Conservation (phyloP, 2,797 vertebrate species). For the Synaphobranchus kaupii region DNA sequence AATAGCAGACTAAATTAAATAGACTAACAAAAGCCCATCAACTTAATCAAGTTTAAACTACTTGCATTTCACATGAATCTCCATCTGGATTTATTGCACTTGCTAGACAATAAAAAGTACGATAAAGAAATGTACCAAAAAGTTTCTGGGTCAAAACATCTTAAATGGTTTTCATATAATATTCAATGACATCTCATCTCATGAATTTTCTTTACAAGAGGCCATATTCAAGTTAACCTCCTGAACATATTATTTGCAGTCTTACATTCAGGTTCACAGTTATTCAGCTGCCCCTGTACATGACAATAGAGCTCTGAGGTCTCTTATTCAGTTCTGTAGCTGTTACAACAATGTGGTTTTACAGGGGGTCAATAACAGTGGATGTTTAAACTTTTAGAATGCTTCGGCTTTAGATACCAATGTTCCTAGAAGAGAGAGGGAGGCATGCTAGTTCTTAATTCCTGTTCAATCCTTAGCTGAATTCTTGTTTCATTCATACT, state of each 20-base stretch:
- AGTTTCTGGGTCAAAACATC: neutral
- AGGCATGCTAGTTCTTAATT: conserved; percentile 45
- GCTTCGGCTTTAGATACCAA: conserved; percentile 25
- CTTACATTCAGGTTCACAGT: neutral
- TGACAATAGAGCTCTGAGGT: neutral
- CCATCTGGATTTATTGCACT: neutral
- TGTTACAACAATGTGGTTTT: neutral
- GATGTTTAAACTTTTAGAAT: neutral
- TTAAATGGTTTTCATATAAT: neutral
- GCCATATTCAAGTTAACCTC: neutral
- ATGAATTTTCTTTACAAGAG: neutral
- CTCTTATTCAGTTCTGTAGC: neutral
- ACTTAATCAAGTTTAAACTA: no score
- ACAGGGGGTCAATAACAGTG: neutral
- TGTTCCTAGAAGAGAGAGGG: conserved; percentile 50
- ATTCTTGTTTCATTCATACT: neutral
- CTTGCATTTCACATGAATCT: neutral
- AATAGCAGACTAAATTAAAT: neutral
- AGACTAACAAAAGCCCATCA: no score
- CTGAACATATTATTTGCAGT: no score
- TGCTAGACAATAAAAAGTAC: neutral
- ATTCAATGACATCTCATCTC: neutral
- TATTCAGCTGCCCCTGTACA: neutral
- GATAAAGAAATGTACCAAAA: no score
- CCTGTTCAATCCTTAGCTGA: neutral